Percentiles rank a stretch among this genome's conserved stretches.
phyloP scores from a whole-genome alignment of 1,140 invertebrate genomes.

The Drosophila malerkotliana region DNA sequence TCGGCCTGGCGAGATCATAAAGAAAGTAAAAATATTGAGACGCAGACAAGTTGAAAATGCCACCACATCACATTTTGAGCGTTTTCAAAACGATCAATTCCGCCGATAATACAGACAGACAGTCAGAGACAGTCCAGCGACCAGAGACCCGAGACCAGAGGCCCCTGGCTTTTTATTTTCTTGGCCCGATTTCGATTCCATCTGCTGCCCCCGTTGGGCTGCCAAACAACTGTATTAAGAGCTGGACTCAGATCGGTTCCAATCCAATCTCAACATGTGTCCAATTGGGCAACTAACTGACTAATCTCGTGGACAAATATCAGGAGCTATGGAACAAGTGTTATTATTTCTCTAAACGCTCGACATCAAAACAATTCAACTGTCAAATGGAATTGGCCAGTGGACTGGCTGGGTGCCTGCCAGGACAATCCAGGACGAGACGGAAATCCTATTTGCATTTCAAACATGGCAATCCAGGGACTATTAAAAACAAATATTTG shows the following conservation, averaged over 20 bases:
- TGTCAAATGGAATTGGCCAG: constrained; percentile 53
- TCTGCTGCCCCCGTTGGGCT: constrained; percentile 8
- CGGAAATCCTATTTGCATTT: constrained; percentile 84
- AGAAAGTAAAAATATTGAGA: constrained; percentile 83
- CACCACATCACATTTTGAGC: constrained; percentile 83
- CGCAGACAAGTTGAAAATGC: constrained; percentile 84
- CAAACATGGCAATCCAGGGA: constrained; percentile 73
- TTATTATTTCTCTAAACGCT: constrained; percentile 74
- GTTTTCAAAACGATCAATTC: constrained; percentile 84
- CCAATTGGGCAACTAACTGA: constrained; percentile 81
- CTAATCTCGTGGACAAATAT: constrained; percentile 73
- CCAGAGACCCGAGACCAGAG: background rate
- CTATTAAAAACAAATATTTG: constrained; percentile 84
- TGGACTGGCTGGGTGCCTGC: background rate
- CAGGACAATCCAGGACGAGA: constrained; percentile 11
- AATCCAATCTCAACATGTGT: constrained; percentile 73
- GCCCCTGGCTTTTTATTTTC: background rate
- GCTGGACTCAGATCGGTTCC: background rate
- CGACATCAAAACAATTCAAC: constrained; percentile 68
- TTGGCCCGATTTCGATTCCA: constrained; percentile 4
- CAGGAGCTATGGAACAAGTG: constrained; percentile 57
- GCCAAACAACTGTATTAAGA: constrained; percentile 47
- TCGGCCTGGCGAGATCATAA: constrained; percentile 61
- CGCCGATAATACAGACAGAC: constrained; percentile 69
- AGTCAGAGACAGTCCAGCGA: background rate